Conservation (phyloP, 2,113 vertebrate species). For the Pachypanchax playfairii region DNA sequence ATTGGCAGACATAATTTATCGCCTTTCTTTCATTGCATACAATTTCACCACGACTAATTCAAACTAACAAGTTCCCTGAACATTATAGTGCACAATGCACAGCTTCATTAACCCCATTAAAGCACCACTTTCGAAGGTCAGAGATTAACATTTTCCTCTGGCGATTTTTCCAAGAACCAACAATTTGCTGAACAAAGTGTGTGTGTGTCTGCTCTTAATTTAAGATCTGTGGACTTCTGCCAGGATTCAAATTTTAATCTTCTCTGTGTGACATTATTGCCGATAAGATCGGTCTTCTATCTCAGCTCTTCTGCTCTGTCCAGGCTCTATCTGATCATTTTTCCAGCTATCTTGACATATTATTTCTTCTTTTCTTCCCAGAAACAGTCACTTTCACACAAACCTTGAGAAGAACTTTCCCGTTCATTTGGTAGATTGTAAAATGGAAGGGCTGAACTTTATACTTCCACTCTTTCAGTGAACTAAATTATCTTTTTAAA, state of each 20-base stretch:
- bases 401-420: no score
- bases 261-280: conserved; percentile 54
- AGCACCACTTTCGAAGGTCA: conserved; percentile 30
- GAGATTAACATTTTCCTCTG: conserved; percentile 11
- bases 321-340: neutral
- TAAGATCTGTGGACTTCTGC: no score
- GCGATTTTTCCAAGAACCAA: neutral
- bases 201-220: conserved; percentile 36
- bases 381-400: no score
- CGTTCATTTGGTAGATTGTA: conserved; percentile 4
- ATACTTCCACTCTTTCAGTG: conserved; percentile 3
- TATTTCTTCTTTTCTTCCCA: no score
- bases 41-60: conserved; percentile 13
- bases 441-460: no score
- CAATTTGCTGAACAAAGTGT: conserved; percentile 26
- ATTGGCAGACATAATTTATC: no score
- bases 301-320: conserved; percentile 55
- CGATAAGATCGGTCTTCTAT: conserved; percentile 64
- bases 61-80: neutral
- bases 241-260: no score
- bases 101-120: conserved; percentile 30
- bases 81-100: conserved; percentile 19
- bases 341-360: no score
- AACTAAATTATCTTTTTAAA: conserved; percentile 37
- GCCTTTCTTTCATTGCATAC: conserved; percentile 4